These are phyloP conservation scores for Paedocypris sp. DNA, from an alignment of 2,113 vertebrate species.

Conservation along the genomic window DNA sequence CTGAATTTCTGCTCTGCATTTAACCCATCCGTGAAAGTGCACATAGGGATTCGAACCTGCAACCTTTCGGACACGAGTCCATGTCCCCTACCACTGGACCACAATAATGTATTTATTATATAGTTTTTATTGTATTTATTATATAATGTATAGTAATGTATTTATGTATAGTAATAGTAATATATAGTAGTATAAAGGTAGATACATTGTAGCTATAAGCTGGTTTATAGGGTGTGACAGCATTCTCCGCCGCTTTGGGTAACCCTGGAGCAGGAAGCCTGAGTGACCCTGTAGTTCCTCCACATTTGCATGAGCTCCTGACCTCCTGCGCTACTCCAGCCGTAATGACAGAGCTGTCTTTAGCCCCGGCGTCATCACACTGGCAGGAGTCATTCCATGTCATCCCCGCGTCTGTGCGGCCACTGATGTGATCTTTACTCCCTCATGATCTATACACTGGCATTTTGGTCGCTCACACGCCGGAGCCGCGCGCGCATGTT, in stretches of 20 bases:
- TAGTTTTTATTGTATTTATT: too few relatives aligned
- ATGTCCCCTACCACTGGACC: too few relatives aligned
- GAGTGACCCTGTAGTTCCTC: background rate
- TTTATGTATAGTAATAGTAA: too few relatives aligned
- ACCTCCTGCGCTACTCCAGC: background rate
- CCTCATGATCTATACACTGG: slow-evolving; percentile 97
- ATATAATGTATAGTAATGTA: too few relatives aligned
- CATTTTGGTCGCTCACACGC: slow-evolving; percentile 89
- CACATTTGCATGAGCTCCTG: slow-evolving; percentile 3
- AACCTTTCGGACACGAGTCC: too few relatives aligned
- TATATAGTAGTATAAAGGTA: too few relatives aligned
- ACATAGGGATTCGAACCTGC: too few relatives aligned
- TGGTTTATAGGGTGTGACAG: background rate
- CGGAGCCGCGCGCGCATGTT: slow-evolving; percentile 77
- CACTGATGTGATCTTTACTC: slow-evolving; percentile 99
- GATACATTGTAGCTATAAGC: too few relatives aligned
- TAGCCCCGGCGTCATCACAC: slow-evolving; percentile 79
- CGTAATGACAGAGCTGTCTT: slow-evolving; percentile 97
- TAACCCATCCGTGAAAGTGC: too few relatives aligned
- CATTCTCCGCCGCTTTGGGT: background rate
- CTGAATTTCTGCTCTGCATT: too few relatives aligned
- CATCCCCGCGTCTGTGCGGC: slow-evolving; percentile 82
- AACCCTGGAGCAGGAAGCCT: background rate
- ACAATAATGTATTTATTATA: too few relatives aligned
- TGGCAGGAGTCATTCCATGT: slow-evolving; percentile 96